Conservation (phyloP, 2,888 invertebrate species). For the Agrotis ipsilon region DNA sequence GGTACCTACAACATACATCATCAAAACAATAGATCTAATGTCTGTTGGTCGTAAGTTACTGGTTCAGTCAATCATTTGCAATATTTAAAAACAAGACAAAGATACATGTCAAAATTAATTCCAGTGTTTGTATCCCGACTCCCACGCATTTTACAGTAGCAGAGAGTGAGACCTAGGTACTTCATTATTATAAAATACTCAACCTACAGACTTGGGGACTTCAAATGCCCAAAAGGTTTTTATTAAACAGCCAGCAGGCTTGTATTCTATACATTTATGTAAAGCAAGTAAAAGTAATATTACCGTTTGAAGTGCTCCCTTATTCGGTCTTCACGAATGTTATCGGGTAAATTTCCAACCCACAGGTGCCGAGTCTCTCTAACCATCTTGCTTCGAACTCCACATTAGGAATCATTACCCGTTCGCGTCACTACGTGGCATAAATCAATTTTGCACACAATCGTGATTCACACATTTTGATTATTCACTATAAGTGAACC, state of each 20-base stretch:
- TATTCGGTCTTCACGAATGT: conserved; percentile 99
- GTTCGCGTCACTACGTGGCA: conserved; percentile 92
- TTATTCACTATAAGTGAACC: conserved; percentile 84
- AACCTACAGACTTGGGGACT: conserved; percentile 21
- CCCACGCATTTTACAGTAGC: conserved; percentile 27
- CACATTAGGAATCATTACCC: conserved; percentile 96
- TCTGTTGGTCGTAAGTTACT: neutral
- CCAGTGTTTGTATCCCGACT: conserved; percentile 36
- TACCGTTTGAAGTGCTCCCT: conserved; percentile 99
- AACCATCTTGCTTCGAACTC: conserved; percentile 99
- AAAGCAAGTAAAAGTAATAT: conserved; percentile 69
- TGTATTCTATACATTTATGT: conserved; percentile 48
- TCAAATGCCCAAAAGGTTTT: conserved; percentile 32
- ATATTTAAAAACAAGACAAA: neutral
- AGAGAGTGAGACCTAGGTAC: conserved; percentile 21
- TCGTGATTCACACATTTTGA: conserved; percentile 90
- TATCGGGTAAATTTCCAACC: conserved; percentile 99
- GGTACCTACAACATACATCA: neutral
- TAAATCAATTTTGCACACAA: conserved; percentile 91
- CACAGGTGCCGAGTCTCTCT: conserved; percentile 99
- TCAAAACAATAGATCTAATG: neutral
- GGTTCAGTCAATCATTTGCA: neutral
- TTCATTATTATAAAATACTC: neutral
- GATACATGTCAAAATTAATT: neutral
- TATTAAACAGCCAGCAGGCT: conserved; percentile 6